Conservation (phyloP, 2,113 vertebrate genomes). For the Lophotis ruficrista region DNA sequence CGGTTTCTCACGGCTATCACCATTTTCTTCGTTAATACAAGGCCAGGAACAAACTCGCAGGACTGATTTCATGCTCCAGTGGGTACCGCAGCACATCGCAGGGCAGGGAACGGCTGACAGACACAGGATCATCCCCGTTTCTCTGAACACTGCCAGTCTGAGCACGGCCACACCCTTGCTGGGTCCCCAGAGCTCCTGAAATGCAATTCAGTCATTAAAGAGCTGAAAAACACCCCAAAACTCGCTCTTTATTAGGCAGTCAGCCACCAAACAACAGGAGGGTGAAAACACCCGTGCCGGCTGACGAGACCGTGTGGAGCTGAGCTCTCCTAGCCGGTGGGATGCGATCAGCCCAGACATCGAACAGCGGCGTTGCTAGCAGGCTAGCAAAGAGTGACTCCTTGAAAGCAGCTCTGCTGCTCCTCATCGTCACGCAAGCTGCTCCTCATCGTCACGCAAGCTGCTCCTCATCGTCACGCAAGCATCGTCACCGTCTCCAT, state of each 20-base stretch:
- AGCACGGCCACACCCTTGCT: neutral
- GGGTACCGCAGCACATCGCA: neutral
- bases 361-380: neutral
- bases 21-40: neutral
- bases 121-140: neutral
- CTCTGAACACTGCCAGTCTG: neutral
- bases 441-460: too few relatives aligned
- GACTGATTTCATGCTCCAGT: neutral
- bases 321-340: neutral
- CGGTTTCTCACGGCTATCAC: neutral
- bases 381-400: neutral
- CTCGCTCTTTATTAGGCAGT: neutral
- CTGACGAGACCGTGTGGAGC: neutral
- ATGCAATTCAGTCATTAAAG: accelerated
- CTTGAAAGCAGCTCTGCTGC: neutral
- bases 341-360: accelerated
- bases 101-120: neutral
- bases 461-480: accelerated
- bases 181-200: neutral
- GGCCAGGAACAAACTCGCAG: neutral
- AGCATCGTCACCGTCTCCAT: neutral
- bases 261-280: neutral
- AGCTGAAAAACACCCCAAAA: neutral
- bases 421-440: accelerated
- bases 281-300: neutral